Evolutionary conservation across 2,113 vertebrate genomes (phyloP).

Genomic region (Grantiella picta): DNA sequence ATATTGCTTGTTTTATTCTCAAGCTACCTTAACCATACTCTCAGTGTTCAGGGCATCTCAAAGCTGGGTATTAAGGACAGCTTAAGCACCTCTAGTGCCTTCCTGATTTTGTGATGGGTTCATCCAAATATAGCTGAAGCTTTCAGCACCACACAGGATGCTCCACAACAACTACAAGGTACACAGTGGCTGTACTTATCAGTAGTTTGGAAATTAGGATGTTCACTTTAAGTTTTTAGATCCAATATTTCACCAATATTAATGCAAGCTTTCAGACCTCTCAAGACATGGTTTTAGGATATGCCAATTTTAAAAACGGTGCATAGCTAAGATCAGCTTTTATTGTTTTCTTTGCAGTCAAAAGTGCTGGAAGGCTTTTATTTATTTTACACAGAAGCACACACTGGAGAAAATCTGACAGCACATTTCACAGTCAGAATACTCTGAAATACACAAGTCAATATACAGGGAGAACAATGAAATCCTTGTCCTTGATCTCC

Average conservation of each 20-base stretch:
- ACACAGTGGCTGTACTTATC: not conserved
- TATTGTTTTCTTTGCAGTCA: not conserved
- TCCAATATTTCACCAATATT: not conserved
- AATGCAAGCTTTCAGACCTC: not conserved
- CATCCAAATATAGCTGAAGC: not conserved
- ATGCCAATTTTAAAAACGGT: not conserved
- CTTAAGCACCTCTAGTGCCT: not conserved
- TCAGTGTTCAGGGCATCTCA: not conserved
- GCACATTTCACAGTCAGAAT: not conserved
- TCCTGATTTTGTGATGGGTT: not conserved
- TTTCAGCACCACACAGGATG: not conserved
- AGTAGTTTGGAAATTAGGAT: not conserved
- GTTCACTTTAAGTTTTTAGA: not conserved
- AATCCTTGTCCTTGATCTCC: not conserved
- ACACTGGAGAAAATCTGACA: not conserved
- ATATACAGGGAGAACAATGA: conserved; percentile 5
- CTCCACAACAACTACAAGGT: not conserved
- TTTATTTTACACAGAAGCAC: not conserved
- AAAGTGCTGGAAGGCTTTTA: not conserved
- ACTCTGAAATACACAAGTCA: not conserved
- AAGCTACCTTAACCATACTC: not conserved
- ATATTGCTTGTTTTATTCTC: not conserved
- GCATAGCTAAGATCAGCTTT: not conserved
- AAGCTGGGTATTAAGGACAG: not conserved
- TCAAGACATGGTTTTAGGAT: not conserved